Percentiles rank a stretch among this genome's conserved stretches.
These are phyloP conservation scores for Spodoptera frugiperda DNA, from an alignment of 1,140 invertebrate genomes.

Conservation along the genomic window DNA sequence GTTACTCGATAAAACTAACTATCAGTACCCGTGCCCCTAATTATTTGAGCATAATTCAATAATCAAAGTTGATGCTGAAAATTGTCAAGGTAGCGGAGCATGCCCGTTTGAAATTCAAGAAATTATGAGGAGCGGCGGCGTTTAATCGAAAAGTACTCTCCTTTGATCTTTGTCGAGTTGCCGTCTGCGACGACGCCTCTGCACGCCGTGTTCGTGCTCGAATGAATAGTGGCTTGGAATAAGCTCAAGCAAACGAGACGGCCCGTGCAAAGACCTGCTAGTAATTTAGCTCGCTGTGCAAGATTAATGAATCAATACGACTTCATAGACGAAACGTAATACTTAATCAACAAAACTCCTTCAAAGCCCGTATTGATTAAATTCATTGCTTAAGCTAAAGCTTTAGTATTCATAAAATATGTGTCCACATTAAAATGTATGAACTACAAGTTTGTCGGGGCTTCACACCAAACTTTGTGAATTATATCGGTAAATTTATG, in stretches of 20 bases:
- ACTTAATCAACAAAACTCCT: not conserved
- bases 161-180: conserved; percentile 53
- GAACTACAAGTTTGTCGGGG: not conserved
- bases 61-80: conserved; percentile 37
- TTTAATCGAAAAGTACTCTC: conserved; percentile 54
- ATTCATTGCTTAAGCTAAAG: not conserved
- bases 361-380: conserved; percentile 9
- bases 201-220: conserved; percentile 46
- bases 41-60: conserved; percentile 41
- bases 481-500: conserved; percentile 41
- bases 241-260: conserved; percentile 39
- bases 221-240: conserved; percentile 50
- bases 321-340: conserved; percentile 4
- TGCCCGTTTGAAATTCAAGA: conserved; percentile 48
- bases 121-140: conserved; percentile 50
- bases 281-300: conserved; percentile 31
- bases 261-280: conserved; percentile 26
- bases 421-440: conserved; percentile 3
- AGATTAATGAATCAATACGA: conserved; percentile 35
- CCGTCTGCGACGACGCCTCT: conserved; percentile 48
- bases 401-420: conserved; percentile 1
- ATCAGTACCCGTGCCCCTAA: not conserved
- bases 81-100: conserved; percentile 46
- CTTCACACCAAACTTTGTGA: conserved; percentile 30
- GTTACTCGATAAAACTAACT: conserved; percentile 4